Base-by-base conservation (phyloP, 1,140 invertebrate species). In the Pseudachorutes palmiensis region DNA sequence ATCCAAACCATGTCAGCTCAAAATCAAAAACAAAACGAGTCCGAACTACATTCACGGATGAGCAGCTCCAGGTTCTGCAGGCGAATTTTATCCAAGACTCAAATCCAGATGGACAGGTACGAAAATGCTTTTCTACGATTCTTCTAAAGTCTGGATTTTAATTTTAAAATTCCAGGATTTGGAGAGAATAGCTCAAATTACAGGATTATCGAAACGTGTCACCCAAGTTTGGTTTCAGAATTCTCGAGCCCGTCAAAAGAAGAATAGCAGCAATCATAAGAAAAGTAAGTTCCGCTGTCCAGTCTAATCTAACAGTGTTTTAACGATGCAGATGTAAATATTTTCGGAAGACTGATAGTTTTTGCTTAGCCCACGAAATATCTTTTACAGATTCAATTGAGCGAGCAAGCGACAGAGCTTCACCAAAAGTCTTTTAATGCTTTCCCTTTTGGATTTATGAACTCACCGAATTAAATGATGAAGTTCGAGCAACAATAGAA, bases 201-300 rank as follows among this genome's bases (percentile, higher is more conserved):
- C 86, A n/a, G 84, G 83, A 0, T 79, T 87, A 2, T 85, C 82
- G 72, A 87, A 87, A 76, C 75, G 86, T 48, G 86, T 87, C 1
- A 87, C 85, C 1, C 86, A 99, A 84, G 97, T 99, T 41, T 98
- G 96, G 96, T 98, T 98, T 80, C 94, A 97, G 80, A 99, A 99
- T 81, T 97, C 94, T 29, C 84, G 97, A 70, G 97, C 97, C 9
- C 80, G 97, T 48, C 95, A 98, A 78, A 99, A 99, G 85, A 98
- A 98, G 77, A 89, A 92, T 55, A 71, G 63, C 59, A 71, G 51
- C 26, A 66, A 14, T 30, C 26, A 41, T n/a, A 69, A 72, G 62
- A 67, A 69, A 65, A 67, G 70, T 69, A 66, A 69, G 62, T 55
- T 45, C 19, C 19, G 36, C 59, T 41, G 9, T 14, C 19, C 14